phyloP scores from a whole-genome alignment of 2,113 vertebrate species.

The Chloropsis hardwickii region DNA sequence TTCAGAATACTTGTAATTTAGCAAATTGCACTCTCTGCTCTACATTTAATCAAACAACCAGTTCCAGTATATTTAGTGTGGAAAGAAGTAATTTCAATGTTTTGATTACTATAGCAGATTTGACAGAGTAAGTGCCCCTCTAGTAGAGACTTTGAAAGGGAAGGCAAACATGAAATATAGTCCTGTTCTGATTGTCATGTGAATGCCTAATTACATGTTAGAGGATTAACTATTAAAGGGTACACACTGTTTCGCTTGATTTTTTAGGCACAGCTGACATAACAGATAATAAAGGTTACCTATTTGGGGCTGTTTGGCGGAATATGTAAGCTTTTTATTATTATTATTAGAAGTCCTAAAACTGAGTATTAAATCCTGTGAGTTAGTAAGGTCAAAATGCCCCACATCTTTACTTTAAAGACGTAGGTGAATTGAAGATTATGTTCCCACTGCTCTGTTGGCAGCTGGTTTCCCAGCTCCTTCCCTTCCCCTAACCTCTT shows the following conservation, averaged over 20 bases:
- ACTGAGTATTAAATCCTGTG: background rate
- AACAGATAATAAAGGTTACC: slow-evolving; percentile 48
- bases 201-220: slow-evolving; percentile 90
- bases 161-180: slow-evolving; percentile 97
- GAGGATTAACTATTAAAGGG: slow-evolving; percentile 79
- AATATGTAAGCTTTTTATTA: slow-evolving; percentile 46
- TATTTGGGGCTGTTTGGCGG: slow-evolving; percentile 26
- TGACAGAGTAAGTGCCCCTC: slow-evolving; percentile 97
- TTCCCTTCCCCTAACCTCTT: background rate
- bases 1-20: slow-evolving; percentile 99
- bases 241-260: slow-evolving; percentile 60
- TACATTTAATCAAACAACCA: slow-evolving; percentile 98
- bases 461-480: background rate
- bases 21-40: slow-evolving; percentile 99
- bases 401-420: background rate
- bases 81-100: slow-evolving; percentile 95
- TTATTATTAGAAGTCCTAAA: slow-evolving; percentile 7
- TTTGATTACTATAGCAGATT: slow-evolving; percentile 92
- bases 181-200: slow-evolving; percentile 91
- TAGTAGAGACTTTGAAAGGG: slow-evolving; percentile 89
- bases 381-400: background rate
- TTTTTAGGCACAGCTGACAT: slow-evolving; percentile 67
- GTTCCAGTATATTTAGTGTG: slow-evolving; percentile 90
- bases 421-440: background rate
- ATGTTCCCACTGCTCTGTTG: background rate